Conservation (phyloP, 1,140 invertebrate genomes). For the Neotoxoptera formosana region DNA sequence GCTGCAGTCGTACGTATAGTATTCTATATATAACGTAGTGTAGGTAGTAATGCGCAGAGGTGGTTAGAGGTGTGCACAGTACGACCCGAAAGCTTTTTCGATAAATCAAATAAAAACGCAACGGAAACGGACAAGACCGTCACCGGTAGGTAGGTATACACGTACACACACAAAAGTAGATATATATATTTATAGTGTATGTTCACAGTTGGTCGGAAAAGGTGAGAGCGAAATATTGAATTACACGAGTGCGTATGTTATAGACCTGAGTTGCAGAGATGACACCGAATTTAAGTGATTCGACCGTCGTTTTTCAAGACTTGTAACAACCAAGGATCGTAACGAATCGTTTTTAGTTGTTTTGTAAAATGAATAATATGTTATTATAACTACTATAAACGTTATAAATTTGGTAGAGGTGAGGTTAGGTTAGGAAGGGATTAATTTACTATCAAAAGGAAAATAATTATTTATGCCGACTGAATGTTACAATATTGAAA, state of each 20-base stretch:
- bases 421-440: not conserved
- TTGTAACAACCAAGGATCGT: not conserved
- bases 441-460: not conserved
- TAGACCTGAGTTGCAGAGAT: not conserved
- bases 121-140: slow-evolving; percentile 34
- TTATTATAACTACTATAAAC: not conserved
- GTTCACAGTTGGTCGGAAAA: not conserved
- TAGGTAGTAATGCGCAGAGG: not conserved
- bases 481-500: not conserved
- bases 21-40: not conserved
- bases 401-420: not conserved
- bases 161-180: too few relatives aligned
- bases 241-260: not conserved
- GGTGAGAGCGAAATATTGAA: slow-evolving; percentile 38
- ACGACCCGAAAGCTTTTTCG: slow-evolving; percentile 59
- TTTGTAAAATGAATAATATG: not conserved
- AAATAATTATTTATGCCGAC: not conserved
- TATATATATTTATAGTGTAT: not conserved
- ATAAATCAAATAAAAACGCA: slow-evolving; percentile 56
- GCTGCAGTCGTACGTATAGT: not conserved
- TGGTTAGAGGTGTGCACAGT: not conserved
- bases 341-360: not conserved
- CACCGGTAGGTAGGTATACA: not conserved
- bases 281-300: not conserved
- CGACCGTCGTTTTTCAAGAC: not conserved